Evolutionary conservation across 1,140 invertebrate species (phyloP).

Genomic region (Whitmania pigra): DNA sequence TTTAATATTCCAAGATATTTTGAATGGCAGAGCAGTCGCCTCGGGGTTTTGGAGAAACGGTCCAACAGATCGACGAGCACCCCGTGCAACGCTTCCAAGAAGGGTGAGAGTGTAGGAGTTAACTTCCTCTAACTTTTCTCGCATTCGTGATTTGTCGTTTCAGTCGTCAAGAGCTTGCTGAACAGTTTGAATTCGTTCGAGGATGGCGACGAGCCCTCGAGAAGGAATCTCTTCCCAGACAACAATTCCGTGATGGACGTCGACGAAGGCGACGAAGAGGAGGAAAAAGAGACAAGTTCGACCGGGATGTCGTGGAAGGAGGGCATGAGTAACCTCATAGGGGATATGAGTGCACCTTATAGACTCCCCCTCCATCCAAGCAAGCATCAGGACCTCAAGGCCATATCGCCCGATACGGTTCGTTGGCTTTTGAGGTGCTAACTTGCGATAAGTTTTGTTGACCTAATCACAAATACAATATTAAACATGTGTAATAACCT

Average conservation of each 20-base stretch:
- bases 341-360: conserved; percentile 11
- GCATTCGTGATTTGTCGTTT: not conserved
- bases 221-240: conserved; percentile 6
- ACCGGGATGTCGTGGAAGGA: not conserved
- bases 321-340: conserved; percentile 10
- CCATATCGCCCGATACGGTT: conserved; percentile 11
- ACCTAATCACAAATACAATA: too few species aligned
- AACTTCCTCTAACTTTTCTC: not conserved
- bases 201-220: not conserved
- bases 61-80: conserved; percentile 1
- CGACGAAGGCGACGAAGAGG: not conserved
- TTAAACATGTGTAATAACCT: too few species aligned
- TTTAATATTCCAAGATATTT: too few species aligned
- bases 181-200: not conserved
- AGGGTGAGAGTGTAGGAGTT: not conserved
- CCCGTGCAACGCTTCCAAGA: not conserved
- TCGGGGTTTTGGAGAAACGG: not conserved
- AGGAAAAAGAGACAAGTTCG: not conserved
- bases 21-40: not conserved
- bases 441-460: too few species aligned
- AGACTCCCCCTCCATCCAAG: not conserved
- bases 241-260: not conserved
- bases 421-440: not conserved
- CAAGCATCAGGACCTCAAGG: conserved; percentile 15
- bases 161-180: not conserved